Percentiles rank a stretch among this genome's conserved stretches.
phyloP scores from a whole-genome alignment of 2,113 vertebrate species.

The Aldabrachelys gigantea region DNA sequence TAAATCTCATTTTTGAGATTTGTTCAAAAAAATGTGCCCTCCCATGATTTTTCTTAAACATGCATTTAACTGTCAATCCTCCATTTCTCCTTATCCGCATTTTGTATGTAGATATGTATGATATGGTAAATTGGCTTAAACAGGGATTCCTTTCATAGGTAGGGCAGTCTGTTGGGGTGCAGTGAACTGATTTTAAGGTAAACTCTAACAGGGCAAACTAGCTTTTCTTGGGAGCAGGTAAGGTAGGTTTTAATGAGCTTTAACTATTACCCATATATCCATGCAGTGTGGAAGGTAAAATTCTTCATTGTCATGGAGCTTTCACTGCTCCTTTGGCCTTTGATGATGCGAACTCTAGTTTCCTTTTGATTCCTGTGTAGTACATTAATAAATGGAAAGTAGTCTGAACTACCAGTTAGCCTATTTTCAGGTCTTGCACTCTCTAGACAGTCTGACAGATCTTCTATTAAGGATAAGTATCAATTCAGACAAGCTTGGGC shows the following conservation, averaged over 20 bases:
- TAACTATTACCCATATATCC: rapidly evolving
- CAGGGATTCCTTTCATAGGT: too few relatives aligned
- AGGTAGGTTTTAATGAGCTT: rapidly evolving
- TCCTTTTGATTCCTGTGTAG: not conserved
- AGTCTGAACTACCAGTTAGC: rapidly evolving
- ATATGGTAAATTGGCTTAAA: not conserved
- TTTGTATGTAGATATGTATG: not conserved
- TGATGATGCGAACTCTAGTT: not conserved
- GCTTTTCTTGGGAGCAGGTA: rapidly evolving
- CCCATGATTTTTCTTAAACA: too few relatives aligned
- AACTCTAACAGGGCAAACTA: not conserved
- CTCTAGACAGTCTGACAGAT: rapidly evolving
- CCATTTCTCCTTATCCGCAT: not conserved
- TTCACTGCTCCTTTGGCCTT: rapidly evolving
- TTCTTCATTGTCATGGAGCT: rapidly evolving
- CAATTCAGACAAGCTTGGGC: not conserved
- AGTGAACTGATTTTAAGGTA: too few relatives aligned
- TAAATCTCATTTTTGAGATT: not conserved
- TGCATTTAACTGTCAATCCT: not conserved
- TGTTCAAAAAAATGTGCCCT: too few relatives aligned
- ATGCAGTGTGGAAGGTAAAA: rapidly evolving
- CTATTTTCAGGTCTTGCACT: rapidly evolving
- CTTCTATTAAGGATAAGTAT: not conserved
- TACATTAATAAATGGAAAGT: not conserved
- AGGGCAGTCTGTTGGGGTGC: too few relatives aligned